phyloP scores from a whole-genome alignment of 1,140 invertebrate species.

The Choristoneura fumiferana region DNA sequence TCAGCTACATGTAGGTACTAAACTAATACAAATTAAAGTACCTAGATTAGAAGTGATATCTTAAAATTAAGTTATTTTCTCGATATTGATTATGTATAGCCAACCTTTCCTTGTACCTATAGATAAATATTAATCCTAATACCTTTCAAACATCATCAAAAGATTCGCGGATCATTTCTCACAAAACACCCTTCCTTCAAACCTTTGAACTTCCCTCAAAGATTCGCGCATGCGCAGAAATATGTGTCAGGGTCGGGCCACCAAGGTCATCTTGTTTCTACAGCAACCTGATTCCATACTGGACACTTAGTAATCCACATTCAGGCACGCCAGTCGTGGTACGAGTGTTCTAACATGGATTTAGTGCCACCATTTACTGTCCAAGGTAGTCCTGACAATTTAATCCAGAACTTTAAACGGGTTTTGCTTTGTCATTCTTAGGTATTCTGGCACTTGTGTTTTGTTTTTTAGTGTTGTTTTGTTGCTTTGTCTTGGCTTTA shows the following conservation, averaged over 20 bases:
- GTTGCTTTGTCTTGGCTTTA: not conserved
- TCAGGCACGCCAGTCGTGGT: constrained; percentile 1
- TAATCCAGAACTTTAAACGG: not conserved
- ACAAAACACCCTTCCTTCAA: not conserved
- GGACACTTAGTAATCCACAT: not conserved
- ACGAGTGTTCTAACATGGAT: constrained; percentile 30
- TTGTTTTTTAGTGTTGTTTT: not conserved
- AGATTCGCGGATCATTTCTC: too few species aligned
- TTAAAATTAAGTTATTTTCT: too few species aligned
- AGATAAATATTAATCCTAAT: too few species aligned
- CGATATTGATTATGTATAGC: too few species aligned
- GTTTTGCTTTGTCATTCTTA: not conserved
- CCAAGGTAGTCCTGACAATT: constrained; percentile 29
- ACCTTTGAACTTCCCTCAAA: constrained; percentile 33
- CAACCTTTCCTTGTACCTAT: too few species aligned
- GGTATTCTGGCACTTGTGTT: not conserved
- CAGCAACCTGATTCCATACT: constrained; percentile 9
- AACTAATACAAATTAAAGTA: too few species aligned
- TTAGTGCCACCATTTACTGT: constrained; percentile 40
- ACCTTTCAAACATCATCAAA: too few species aligned
- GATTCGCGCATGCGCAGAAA: constrained; percentile 52
- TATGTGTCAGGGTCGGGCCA: constrained; percentile 65
- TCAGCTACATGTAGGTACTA: too few species aligned
- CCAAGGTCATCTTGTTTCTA: constrained; percentile 70
- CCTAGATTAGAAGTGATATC: too few species aligned